phyloP scores from a whole-genome alignment of 37 sponge, comb jelly and placozoan species.

The Eunapius fragilis region DNA sequence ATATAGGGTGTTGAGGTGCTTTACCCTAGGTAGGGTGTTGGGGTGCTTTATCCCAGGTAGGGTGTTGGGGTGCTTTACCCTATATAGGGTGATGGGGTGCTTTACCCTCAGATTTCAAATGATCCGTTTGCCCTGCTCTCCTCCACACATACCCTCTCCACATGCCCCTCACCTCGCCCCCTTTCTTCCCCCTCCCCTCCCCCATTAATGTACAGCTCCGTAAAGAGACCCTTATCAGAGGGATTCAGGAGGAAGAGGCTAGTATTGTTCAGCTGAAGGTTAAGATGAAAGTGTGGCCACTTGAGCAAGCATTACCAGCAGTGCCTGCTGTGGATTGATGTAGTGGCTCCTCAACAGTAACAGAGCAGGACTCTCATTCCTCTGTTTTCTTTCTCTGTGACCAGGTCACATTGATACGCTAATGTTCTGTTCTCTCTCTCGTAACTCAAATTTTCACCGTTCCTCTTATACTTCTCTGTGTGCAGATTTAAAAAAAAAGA shows the following conservation, averaged over 20 bases:
- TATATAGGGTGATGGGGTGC: too few relatives aligned
- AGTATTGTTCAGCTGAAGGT: slow-evolving; percentile 50
- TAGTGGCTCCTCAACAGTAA: neutral
- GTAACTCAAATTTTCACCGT: neutral
- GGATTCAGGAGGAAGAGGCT: slow-evolving; percentile 44
- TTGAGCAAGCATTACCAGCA: slow-evolving; percentile 2
- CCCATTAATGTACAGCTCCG: neutral
- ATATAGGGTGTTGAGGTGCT: too few relatives aligned
- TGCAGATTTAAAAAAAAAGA: neutral
- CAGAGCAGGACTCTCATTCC: neutral
- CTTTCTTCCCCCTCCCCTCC: neutral
- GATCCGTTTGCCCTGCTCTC: too few relatives aligned
- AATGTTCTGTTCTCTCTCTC: neutral
- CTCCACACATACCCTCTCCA: too few relatives aligned
- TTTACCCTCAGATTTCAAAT: too few relatives aligned
- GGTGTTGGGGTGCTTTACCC: too few relatives aligned
- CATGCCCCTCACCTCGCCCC: neutral
- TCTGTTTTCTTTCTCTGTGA: neutral
- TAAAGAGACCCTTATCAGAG: slow-evolving; percentile 35
- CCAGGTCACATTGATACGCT: neutral
- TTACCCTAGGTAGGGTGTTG: too few relatives aligned
- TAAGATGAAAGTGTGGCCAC: slow-evolving; percentile 44
- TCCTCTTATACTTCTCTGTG: neutral
- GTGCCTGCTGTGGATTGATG: neutral
- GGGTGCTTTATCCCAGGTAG: too few relatives aligned